Evolutionary conservation across 2,113 vertebrate species (phyloP).

Genomic region (Callorhinus ursinus): DNA sequence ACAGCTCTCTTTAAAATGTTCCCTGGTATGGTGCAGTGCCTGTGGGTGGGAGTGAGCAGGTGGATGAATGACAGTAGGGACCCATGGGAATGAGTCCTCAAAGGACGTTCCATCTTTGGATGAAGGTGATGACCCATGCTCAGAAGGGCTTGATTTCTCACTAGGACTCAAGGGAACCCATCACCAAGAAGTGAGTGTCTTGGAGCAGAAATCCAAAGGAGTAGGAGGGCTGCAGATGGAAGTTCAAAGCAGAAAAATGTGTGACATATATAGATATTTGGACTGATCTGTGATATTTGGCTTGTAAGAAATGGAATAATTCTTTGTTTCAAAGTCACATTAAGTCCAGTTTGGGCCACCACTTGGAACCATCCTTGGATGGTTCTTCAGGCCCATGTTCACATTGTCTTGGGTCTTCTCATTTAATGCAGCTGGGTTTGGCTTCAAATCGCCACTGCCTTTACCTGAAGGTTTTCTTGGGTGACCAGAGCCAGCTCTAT

Average conservation of each 20-base stretch:
- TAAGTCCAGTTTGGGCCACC: neutral
- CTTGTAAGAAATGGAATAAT: neutral
- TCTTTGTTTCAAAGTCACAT: neutral
- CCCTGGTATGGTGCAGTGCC: rapidly evolving
- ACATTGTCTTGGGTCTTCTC: neutral
- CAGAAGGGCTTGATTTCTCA: neutral
- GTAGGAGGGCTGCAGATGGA: no score
- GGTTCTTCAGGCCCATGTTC: neutral
- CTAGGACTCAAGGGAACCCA: neutral
- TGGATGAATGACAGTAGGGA: neutral
- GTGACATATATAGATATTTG: rapidly evolving
- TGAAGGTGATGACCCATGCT: neutral
- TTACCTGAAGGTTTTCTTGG: neutral
- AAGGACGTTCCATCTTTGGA: neutral
- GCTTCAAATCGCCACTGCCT: neutral
- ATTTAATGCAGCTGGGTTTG: neutral
- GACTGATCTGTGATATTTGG: neutral
- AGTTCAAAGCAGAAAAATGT: neutral
- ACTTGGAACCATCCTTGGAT: neutral
- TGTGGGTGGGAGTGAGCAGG: neutral
- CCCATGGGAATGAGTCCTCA: neutral
- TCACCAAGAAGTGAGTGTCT: neutral
- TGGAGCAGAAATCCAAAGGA: neutral
- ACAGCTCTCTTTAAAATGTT: neutral
- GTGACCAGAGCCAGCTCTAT: neutral